phyloP scores from a whole-genome alignment of 2,888 invertebrate genomes.

The Hylaea fasciaria region DNA sequence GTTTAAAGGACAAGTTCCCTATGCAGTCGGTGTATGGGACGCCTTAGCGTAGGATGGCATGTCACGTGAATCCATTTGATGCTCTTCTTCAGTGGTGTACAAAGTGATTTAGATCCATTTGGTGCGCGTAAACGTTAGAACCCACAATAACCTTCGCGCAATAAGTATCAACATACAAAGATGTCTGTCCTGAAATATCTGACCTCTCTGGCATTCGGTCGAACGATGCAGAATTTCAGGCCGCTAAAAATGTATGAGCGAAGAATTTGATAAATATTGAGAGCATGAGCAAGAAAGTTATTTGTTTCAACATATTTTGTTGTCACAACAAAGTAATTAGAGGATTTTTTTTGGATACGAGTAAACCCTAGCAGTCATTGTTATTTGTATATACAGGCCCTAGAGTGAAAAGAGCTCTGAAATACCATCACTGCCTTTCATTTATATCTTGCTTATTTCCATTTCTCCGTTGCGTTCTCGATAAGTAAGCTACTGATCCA shows the following conservation, averaged over 20 bases:
- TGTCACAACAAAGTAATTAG: too few relatives aligned
- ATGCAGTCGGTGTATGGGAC: too few relatives aligned
- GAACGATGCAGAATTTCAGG: slow-evolving; percentile 9
- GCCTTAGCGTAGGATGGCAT: slow-evolving; percentile 6
- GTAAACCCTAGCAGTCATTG: too few relatives aligned
- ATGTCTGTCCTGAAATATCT: slow-evolving; percentile 25
- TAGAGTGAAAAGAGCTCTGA: too few relatives aligned
- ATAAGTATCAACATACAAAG: slow-evolving; percentile 11
- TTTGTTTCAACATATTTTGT: too few relatives aligned
- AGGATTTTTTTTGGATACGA: too few relatives aligned
- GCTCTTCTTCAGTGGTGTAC: slow-evolving; percentile 46
- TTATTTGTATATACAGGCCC: too few relatives aligned
- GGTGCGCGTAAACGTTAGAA: slow-evolving; percentile 34
- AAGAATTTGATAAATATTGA: neutral
- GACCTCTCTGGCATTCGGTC: slow-evolving; percentile 26
- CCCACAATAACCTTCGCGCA: slow-evolving; percentile 20
- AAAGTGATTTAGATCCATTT: slow-evolving; percentile 61
- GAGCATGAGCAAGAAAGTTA: neutral
- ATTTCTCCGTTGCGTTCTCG: too few relatives aligned
- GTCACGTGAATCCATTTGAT: slow-evolving; percentile 55
- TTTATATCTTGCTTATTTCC: too few relatives aligned
- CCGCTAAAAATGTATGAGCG: slow-evolving; percentile 3
- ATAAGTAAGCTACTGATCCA: too few relatives aligned
- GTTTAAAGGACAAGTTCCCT: too few relatives aligned
- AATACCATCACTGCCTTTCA: too few relatives aligned